Conservation (phyloP, 2,113 vertebrate genomes). For the Condylura cristata region DNA sequence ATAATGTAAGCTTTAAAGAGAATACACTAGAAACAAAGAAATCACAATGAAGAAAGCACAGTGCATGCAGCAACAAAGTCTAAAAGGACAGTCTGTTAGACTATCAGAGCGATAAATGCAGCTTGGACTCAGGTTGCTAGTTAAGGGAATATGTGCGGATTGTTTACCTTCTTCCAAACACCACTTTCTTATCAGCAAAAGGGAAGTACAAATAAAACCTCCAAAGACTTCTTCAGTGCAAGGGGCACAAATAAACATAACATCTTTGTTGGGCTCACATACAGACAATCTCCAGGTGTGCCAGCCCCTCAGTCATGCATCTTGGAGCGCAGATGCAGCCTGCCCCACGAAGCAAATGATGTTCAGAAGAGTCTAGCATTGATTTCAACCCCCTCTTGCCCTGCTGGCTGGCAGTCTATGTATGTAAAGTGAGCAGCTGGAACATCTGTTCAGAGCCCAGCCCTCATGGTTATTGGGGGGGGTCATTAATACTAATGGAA, state of each 20-base stretch:
- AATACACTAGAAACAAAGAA: slow-evolving; percentile 1
- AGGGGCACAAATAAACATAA: neutral
- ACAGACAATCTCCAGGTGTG: slow-evolving; percentile 11
- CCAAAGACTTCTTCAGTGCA: neutral
- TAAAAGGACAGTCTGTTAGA: neutral
- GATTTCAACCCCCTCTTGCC: slow-evolving; percentile 35
- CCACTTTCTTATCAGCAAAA: neutral
- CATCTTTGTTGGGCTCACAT: neutral
- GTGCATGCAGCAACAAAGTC: neutral
- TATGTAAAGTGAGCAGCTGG: slow-evolving; percentile 16
- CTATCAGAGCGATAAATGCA: neutral
- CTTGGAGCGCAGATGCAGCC: neutral
- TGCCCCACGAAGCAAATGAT: slow-evolving; percentile 20
- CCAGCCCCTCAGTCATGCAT: neutral
- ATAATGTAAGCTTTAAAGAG: slow-evolving; percentile 45
- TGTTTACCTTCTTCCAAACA: slow-evolving; percentile 19
- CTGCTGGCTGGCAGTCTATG: slow-evolving; percentile 32
- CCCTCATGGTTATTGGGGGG: neutral
- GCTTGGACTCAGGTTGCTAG: neutral
- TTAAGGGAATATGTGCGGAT: neutral
- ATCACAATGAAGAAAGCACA: neutral
- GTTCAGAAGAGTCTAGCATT: slow-evolving; percentile 54
- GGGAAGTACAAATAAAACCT: slow-evolving; percentile 6
- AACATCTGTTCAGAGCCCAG: neutral
- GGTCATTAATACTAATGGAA: slow-evolving; percentile 54